These are phyloP conservation scores for Heterotis niloticus DNA, from an alignment of 2,113 vertebrate genomes.

Conservation along the genomic window DNA sequence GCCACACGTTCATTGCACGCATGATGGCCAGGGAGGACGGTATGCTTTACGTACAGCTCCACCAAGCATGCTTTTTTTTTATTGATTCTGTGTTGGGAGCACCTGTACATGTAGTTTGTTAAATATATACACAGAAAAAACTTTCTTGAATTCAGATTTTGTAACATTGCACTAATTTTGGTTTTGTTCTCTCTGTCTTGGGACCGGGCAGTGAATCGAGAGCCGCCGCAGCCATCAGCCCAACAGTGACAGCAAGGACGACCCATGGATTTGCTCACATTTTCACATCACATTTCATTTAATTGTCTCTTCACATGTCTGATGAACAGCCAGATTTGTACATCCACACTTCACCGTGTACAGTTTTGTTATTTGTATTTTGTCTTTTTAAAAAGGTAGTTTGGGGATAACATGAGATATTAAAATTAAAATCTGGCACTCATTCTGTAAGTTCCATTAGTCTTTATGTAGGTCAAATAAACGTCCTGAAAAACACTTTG, in stretches of 20 bases:
- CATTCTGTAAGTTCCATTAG: too few species aligned
- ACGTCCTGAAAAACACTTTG: too few species aligned
- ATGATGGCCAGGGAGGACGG: constrained; percentile 97
- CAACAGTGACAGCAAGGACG: constrained; percentile 52
- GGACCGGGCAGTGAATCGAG: constrained; percentile 57
- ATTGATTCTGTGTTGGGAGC: neutral
- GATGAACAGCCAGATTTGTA: too few species aligned
- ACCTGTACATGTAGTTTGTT: neutral
- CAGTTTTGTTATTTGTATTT: too few species aligned
- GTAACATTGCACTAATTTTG: neutral
- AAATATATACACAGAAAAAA: neutral
- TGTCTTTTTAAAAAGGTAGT: too few species aligned
- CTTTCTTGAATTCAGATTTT: neutral
- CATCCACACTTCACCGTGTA: too few species aligned
- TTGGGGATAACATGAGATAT: too few species aligned
- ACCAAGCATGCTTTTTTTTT: neutral
- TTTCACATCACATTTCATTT: too few species aligned
- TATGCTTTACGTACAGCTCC: constrained; percentile 51
- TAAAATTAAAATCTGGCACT: too few species aligned
- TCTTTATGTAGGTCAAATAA: too few species aligned
- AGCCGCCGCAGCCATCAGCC: constrained; percentile 57
- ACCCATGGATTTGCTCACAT: too few species aligned
- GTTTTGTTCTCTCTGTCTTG: constrained; percentile 5
- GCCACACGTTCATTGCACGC: constrained; percentile 95
- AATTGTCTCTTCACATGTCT: too few species aligned